Evolutionary conservation across 2,888 invertebrate genomes (phyloP).

Genomic region (Drosophila falleni): DNA sequence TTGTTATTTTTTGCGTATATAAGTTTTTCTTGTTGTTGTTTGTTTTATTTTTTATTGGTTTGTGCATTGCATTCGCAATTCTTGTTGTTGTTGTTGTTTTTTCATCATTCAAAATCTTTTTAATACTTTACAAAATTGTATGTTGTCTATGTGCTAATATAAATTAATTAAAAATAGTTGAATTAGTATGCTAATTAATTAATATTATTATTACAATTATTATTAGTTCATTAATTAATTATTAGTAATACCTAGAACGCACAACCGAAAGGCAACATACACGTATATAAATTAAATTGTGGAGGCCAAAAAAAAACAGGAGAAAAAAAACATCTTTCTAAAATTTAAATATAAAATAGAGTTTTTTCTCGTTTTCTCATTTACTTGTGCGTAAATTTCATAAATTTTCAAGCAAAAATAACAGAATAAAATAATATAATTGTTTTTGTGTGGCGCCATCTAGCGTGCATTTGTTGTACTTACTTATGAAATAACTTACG

Average conservation of each 20-base stretch:
- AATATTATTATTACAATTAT: slow-evolving; percentile 24
- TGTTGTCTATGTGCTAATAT: slow-evolving; percentile 67
- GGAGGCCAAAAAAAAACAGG: slow-evolving; percentile 1
- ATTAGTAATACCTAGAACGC: slow-evolving; percentile 72
- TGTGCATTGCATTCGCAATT: slow-evolving; percentile 65
- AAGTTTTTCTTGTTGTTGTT: slow-evolving; percentile 47
- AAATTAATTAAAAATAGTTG: slow-evolving; percentile 72
- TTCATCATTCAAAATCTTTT: slow-evolving; percentile 50
- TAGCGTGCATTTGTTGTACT: slow-evolving; percentile 44
- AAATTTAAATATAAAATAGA: neutral
- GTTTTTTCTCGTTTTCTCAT: slow-evolving; percentile 10
- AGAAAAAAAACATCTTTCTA: slow-evolving; percentile 4
- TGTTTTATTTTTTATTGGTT: slow-evolving; percentile 65
- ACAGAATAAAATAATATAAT: slow-evolving; percentile 22
- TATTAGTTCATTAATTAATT: slow-evolving; percentile 32
- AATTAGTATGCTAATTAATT: slow-evolving; percentile 50
- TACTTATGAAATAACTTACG: slow-evolving; percentile 32
- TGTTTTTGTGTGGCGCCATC: slow-evolving; percentile 48
- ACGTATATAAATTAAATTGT: slow-evolving; percentile 33
- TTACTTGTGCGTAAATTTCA: slow-evolving; percentile 47
- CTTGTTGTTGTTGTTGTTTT: slow-evolving; percentile 27
- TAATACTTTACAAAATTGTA: slow-evolving; percentile 77
- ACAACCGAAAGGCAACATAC: slow-evolving; percentile 59
- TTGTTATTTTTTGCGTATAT: slow-evolving; percentile 40
- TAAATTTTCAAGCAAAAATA: slow-evolving; percentile 41